These are phyloP conservation scores for Epinephelus moara DNA, from an alignment of 2,113 vertebrate species.

Conservation along the genomic window DNA sequence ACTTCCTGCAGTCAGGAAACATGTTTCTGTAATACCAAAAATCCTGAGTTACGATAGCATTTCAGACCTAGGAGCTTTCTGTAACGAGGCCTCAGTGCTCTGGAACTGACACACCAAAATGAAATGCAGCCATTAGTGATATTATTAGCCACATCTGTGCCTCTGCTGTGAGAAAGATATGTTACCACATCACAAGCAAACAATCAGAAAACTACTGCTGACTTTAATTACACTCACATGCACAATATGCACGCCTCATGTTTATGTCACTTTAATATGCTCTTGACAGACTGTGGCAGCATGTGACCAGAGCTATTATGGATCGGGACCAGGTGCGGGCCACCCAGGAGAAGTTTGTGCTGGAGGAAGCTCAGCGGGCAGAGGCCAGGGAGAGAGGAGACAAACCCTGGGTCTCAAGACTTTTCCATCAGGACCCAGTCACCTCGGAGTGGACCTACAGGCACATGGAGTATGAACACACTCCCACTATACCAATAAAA, in stretches of 20 bases:
- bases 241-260: background rate
- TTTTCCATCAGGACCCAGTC: conserved; percentile 87
- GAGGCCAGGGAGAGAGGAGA: conserved; percentile 87
- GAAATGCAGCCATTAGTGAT: background rate
- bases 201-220: background rate
- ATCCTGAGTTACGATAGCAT: too few relatives aligned
- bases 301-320: conserved; percentile 92
- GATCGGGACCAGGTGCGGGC: conserved; percentile 92
- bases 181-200: background rate
- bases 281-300: conserved; percentile 91
- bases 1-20: too few relatives aligned
- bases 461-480: conserved; percentile 87
- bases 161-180: background rate
- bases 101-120: background rate
- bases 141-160: background rate
- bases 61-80: too few relatives aligned
- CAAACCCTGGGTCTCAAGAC: conserved; percentile 85
- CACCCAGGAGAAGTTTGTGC: conserved; percentile 91
- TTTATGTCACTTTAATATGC: background rate
- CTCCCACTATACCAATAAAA: background rate
- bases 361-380: conserved; percentile 94
- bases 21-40: too few relatives aligned
- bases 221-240: background rate
- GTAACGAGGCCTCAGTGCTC: background rate
- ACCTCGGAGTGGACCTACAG: conserved; percentile 92